phyloP scores from a whole-genome alignment of 2,888 invertebrate genomes.

The Baronia brevicornis region DNA sequence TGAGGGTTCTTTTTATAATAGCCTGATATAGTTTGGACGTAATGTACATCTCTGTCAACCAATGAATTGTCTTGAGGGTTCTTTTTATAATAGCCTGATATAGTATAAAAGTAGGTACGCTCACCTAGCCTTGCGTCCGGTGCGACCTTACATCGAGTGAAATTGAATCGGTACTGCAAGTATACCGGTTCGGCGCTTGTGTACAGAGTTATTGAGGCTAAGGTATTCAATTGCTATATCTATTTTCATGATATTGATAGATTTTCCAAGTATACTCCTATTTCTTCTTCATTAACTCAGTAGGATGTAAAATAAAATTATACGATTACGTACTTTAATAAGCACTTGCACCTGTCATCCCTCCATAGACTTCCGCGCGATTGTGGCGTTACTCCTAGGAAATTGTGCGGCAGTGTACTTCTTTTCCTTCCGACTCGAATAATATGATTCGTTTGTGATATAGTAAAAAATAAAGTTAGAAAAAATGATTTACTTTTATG shows the following conservation, averaged over 20 bases:
- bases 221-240: constrained; percentile 29
- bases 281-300: too few species aligned
- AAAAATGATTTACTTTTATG: too few species aligned
- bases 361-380: constrained; percentile 37
- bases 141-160: constrained; percentile 67
- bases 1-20: constrained; percentile 16
- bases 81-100: constrained; percentile 17
- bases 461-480: constrained; percentile 42
- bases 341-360: constrained; percentile 25
- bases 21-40: constrained; percentile 14
- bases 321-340: constrained; percentile 8
- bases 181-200: constrained; percentile 34
- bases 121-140: constrained; percentile 60
- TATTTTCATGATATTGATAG: constrained; percentile 17
- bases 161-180: constrained; percentile 57
- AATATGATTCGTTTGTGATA: constrained; percentile 38
- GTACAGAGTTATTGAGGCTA: constrained; percentile 35
- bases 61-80: too few species aligned
- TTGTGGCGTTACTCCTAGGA: constrained; percentile 29
- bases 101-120: constrained; percentile 29
- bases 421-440: constrained; percentile 44
- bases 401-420: constrained; percentile 45
- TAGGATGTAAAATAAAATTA: not conserved
- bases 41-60: too few species aligned
- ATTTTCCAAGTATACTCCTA: constrained; percentile 5